Evolutionary conservation across 1,140 invertebrate genomes (phyloP).

Genomic region (Hormaphis cornu): DNA sequence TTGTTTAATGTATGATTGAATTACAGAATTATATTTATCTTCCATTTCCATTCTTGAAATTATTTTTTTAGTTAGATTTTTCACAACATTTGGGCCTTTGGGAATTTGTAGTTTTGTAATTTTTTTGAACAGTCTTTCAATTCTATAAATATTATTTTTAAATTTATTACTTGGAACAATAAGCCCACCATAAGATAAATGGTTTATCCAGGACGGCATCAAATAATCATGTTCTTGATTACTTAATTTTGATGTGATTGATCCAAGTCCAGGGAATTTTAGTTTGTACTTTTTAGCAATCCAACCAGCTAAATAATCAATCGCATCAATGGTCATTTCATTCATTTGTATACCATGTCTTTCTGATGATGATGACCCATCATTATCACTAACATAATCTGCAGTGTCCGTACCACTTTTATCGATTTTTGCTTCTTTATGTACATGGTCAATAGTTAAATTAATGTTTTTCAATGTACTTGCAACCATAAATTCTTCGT

Average conservation of each 20-base stretch:
- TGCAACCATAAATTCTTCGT: not conserved
- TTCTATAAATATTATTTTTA: no score
- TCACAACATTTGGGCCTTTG: no score
- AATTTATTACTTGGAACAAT: not conserved
- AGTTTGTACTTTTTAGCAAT: slow-evolving; percentile 1
- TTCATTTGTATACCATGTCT: no score
- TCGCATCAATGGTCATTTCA: not conserved
- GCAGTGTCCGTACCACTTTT: not conserved
- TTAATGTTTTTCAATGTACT: not conserved
- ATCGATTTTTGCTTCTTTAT: not conserved
- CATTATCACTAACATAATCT: not conserved
- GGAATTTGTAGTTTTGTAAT: no score
- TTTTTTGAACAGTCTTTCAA: no score
- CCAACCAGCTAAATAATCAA: not conserved
- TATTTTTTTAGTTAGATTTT: no score
- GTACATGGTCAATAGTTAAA: not conserved
- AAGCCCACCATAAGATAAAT: slow-evolving; percentile 16
- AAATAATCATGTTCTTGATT: not conserved
- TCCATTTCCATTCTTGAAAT: no score
- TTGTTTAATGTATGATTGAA: not conserved
- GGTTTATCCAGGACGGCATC: not conserved
- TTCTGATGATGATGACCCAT: not conserved
- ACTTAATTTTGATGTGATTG: not conserved
- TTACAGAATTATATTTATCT: not conserved
- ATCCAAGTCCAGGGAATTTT: not conserved